Evolutionary conservation across 1,140 invertebrate species (phyloP).

Genomic region (Euborellia annulipes): DNA sequence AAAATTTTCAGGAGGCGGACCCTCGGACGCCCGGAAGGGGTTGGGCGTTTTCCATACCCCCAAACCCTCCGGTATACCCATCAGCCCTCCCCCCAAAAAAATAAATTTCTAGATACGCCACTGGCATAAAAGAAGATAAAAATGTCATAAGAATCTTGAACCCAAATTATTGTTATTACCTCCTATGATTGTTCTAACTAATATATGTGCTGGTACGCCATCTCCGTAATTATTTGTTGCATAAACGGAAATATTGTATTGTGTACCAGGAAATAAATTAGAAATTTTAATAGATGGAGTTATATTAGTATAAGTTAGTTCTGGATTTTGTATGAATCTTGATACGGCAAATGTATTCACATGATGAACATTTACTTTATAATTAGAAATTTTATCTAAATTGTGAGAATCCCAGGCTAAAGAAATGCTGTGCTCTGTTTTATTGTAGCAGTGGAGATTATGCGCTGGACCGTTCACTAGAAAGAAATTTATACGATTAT

Average conservation of each 20-base stretch:
- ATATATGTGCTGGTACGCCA: constrained; percentile 34
- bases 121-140: too few relatives aligned
- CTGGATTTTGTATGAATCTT: constrained; percentile 21
- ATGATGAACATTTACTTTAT: constrained; percentile 23
- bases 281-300: constrained; percentile 30
- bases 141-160: too few relatives aligned
- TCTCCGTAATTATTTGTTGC: constrained; percentile 42
- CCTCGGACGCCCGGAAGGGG: too few relatives aligned
- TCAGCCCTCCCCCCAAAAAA: too few relatives aligned
- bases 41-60: too few relatives aligned
- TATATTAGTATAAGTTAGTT: constrained; percentile 27
- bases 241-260: constrained; percentile 49
- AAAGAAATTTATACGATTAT: constrained; percentile 21
- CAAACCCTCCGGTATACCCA: too few relatives aligned
- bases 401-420: constrained; percentile 40
- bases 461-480: constrained; percentile 19
- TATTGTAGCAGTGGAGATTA: constrained; percentile 14
- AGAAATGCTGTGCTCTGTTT: constrained; percentile 31
- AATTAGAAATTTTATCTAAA: constrained; percentile 38
- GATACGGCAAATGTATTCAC: constrained; percentile 20
- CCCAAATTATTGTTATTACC: too few relatives aligned
- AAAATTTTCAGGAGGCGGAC: too few relatives aligned
- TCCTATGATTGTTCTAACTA: constrained; percentile 49
- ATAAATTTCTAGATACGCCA: too few relatives aligned
- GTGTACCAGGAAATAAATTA: constrained; percentile 50